Base-by-base conservation (phyloP, 2,888 invertebrate species). In the Drosophila paranaensis region DNA sequence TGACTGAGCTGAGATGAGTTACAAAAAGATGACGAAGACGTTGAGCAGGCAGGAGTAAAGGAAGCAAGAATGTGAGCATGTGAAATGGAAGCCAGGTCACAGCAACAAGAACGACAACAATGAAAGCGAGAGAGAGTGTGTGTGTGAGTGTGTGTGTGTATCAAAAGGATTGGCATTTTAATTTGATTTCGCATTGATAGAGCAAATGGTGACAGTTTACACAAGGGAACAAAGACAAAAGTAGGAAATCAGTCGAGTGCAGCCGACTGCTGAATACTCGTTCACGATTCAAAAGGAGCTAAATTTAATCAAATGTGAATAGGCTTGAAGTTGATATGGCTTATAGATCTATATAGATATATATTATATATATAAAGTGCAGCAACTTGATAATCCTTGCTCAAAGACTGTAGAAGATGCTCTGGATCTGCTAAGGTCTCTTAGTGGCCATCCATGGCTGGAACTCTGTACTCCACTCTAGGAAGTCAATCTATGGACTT, bases 91-190 rank as follows among this genome's bases (percentile, higher is more conserved):
- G 60, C 51, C 57, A 50, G 61, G 51, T 68, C 58, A 71, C 33
- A 71, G 61, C 63, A 70, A 33, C 50, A 60, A 50, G 33, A 63
- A 37, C 16, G 58, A 67, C 71, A 63, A 81, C 65, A 88, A 82
- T 73, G 66, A 58, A 50, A 64, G 46, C 42, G 48, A 46, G 40
- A 54, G 37, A 25, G 30, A 27, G 25, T 2, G 20, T 1, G 43
- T 10, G 50, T 60, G 20, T 45, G 39, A 2, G 13, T 56, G 57
- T 46, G 60, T 62, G 55, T 69, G 63, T 74, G 66, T 69, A 43
- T 61, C 64, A 60, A 71, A 82, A 74, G 89, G 70, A 84, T 84
- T 88, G 82, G 76, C 74, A 82, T 74, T 88, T 89, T 89, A 88
- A 88, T 88, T 88, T 89, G 85, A 89, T 81, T 84, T 81, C 60